These are phyloP conservation scores for Bemisia tabaci DNA, from an alignment of 1,140 invertebrate genomes.

Conservation along the genomic window DNA sequence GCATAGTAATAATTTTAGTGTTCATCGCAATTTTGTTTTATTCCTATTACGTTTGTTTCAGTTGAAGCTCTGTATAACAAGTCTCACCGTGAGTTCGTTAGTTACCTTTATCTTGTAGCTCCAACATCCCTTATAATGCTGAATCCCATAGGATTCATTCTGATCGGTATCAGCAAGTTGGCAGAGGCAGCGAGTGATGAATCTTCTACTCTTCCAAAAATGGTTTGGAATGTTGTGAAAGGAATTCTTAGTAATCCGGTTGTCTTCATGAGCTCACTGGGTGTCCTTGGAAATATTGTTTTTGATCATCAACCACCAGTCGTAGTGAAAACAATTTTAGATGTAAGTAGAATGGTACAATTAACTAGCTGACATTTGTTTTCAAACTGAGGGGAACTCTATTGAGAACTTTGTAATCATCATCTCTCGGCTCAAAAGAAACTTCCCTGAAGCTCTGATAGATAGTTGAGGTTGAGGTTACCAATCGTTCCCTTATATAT, in stretches of 20 bases:
- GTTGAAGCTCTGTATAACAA: slow-evolving; percentile 57
- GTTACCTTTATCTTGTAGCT: slow-evolving; percentile 85
- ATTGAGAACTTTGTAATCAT: too few relatives aligned
- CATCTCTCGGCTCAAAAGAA: too few relatives aligned
- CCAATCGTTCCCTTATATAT: too few relatives aligned
- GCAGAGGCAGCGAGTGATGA: slow-evolving; percentile 25
- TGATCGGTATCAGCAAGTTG: slow-evolving; percentile 73
- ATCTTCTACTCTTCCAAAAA: slow-evolving; percentile 7
- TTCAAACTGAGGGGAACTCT: too few relatives aligned
- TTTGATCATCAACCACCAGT: slow-evolving; percentile 64
- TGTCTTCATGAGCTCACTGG: slow-evolving; percentile 83
- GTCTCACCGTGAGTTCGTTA: slow-evolving; percentile 76
- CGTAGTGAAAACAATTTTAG: slow-evolving; percentile 57
- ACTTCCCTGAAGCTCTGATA: too few relatives aligned
- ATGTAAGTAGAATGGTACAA: too few relatives aligned
- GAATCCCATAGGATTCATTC: slow-evolving; percentile 81
- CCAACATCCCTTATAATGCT: slow-evolving; percentile 85
- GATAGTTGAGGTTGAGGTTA: too few relatives aligned
- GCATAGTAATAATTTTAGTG: too few relatives aligned
- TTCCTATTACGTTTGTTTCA: slow-evolving; percentile 31
- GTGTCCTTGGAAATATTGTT: slow-evolving; percentile 70
- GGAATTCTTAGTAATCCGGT: slow-evolving; percentile 75
- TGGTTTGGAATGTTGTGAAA: slow-evolving; percentile 13
- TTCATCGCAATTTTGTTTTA: too few relatives aligned
- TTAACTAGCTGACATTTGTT: background rate